phyloP scores from a whole-genome alignment of 2,797 vertebrate species.

The Crypturellus tataupa region DNA sequence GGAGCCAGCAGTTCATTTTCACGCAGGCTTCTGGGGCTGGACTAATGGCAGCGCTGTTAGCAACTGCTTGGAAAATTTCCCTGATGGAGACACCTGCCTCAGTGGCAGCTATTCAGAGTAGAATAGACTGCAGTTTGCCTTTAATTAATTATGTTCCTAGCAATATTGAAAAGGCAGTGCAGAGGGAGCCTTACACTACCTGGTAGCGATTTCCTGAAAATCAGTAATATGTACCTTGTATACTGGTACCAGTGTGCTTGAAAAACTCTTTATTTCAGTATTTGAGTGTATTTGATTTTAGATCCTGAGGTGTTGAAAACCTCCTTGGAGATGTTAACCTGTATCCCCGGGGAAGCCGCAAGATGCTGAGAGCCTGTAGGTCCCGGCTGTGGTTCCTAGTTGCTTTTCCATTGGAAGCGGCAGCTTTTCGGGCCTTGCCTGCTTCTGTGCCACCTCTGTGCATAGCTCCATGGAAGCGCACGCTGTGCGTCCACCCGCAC shows the following conservation, averaged over 20 bases:
- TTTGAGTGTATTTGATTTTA: neutral
- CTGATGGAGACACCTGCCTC: neutral
- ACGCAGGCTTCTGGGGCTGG: neutral
- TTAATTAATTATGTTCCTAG: conserved; percentile 32
- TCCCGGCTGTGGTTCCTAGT: fast-evolving
- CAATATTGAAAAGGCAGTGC: neutral
- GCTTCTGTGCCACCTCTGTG: neutral
- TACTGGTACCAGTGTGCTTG: neutral
- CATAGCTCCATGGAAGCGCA: too few relatives aligned
- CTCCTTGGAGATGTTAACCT: neutral
- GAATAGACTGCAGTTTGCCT: conserved; percentile 27
- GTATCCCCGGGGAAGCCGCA: neutral
- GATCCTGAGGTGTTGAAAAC: neutral
- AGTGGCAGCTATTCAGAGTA: conserved; percentile 8
- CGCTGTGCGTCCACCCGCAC: too few relatives aligned
- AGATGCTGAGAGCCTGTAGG: neutral
- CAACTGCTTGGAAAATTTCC: conserved; percentile 2
- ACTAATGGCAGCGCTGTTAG: neutral
- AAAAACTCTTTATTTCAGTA: neutral
- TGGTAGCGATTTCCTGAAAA: neutral
- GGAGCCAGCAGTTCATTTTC: neutral
- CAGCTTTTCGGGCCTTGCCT: neutral
- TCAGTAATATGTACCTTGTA: neutral
- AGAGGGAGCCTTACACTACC: neutral
- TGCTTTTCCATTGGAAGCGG: neutral